These are phyloP conservation scores for Neelides folsomi DNA, from an alignment of 2,888 invertebrate genomes.

Conservation along the genomic window DNA sequence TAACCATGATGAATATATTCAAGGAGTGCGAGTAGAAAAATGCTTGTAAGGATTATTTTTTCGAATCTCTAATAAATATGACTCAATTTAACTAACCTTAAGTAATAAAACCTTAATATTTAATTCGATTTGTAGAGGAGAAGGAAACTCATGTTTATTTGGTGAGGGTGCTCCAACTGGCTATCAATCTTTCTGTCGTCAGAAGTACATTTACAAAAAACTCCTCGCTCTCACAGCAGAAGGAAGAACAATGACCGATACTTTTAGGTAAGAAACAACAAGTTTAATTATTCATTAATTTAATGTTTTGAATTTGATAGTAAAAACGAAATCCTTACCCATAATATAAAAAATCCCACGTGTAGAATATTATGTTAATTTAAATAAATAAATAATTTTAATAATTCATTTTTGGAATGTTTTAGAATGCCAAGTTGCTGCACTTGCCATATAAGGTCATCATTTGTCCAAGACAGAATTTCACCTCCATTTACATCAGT, in stretches of 20 bases:
- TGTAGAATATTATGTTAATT: too few species aligned
- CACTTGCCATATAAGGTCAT: too few species aligned
- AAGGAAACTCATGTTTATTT: conserved; percentile 42
- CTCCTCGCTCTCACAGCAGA: conserved; percentile 42
- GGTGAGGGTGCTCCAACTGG: conserved; percentile 42
- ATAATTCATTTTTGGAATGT: too few species aligned
- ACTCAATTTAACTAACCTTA: conserved; percentile 2
- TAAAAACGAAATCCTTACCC: too few species aligned
- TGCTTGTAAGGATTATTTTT: conserved; percentile 50
- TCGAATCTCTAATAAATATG: neutral
- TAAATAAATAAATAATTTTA: too few species aligned
- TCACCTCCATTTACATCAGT: too few species aligned
- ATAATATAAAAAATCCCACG: too few species aligned
- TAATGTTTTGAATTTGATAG: too few species aligned
- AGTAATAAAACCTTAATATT: neutral
- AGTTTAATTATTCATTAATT: too few species aligned
- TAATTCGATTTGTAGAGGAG: conserved; percentile 35
- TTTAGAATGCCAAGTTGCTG: too few species aligned
- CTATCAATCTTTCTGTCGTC: conserved; percentile 45
- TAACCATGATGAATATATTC: conserved; percentile 51
- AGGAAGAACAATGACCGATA: conserved; percentile 33
- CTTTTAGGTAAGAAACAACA: conserved; percentile 20
- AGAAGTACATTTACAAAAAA: conserved; percentile 47
- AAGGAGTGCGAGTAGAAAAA: conserved; percentile 58
- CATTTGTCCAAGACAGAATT: too few species aligned